Evolutionary conservation across 92 coral and sea anemone species (phyloP).

Genomic region (Parazoanthus darwini): DNA sequence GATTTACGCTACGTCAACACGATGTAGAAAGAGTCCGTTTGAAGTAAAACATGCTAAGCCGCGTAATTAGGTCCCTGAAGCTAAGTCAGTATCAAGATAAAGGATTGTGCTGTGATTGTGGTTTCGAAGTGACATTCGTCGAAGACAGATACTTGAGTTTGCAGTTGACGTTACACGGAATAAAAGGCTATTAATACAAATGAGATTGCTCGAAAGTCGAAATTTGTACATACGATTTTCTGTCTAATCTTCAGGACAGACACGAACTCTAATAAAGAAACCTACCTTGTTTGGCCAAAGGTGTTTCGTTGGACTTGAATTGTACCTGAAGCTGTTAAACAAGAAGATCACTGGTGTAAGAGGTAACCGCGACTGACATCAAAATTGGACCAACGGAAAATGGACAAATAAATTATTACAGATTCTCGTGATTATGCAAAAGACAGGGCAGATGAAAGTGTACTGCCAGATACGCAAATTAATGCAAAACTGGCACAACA

Average conservation of each 20-base stretch:
- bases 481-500: no score
- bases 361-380: not conserved
- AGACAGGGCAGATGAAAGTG: no score
- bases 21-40: not conserved
- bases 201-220: not conserved
- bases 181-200: not conserved
- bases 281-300: slow-evolving; percentile 67
- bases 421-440: no score
- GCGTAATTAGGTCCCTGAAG: not conserved
- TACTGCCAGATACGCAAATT: no score
- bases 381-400: no score
- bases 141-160: not conserved
- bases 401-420: no score
- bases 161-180: no score
- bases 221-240: not conserved
- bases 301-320: slow-evolving; percentile 51
- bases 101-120: no score
- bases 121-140: not conserved
- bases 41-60: not conserved
- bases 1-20: not conserved
- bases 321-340: slow-evolving; percentile 49
- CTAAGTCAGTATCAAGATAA: no score
- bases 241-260: not conserved
- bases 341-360: not conserved
- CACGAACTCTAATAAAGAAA: not conserved